Percentiles rank a stretch among this genome's conserved stretches.
Evolutionary conservation across 1,140 invertebrate genomes (phyloP).

Genomic region (Oppia nitens): DNA sequence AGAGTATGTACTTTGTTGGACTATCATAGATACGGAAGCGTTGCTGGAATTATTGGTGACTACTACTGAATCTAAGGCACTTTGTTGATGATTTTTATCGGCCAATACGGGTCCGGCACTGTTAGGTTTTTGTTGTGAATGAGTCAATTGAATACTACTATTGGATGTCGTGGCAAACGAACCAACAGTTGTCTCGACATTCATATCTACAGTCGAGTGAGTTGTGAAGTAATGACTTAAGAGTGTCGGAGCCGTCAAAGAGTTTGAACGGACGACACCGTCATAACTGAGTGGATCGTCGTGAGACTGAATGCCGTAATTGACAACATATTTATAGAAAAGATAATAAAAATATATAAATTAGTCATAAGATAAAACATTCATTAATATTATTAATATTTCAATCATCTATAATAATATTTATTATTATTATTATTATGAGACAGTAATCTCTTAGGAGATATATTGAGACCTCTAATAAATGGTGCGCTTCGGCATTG

Average conservation of each 20-base stretch:
- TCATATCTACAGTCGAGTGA: background rate
- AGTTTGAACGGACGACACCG: slow-evolving; percentile 12
- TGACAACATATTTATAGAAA: background rate
- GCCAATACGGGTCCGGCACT: background rate
- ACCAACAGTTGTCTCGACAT: background rate
- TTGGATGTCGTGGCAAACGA: background rate
- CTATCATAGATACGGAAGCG: slow-evolving; percentile 19
- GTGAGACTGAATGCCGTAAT: slow-evolving; percentile 14
- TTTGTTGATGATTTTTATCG: slow-evolving; percentile 4
- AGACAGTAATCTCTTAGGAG: background rate
- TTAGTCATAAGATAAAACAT: background rate
- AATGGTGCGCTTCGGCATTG: slow-evolving; percentile 2
- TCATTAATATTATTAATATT: background rate
- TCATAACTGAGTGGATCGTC: slow-evolving; percentile 18
- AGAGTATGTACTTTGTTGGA: slow-evolving; percentile 48
- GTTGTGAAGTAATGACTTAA: slow-evolving; percentile 5
- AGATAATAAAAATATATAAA: background rate
- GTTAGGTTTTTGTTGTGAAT: background rate
- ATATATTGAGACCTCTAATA: slow-evolving; percentile 1
- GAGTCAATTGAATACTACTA: background rate
- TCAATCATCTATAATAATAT: background rate
- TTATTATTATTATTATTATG: background rate
- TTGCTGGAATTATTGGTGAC: background rate
- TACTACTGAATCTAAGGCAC: slow-evolving; percentile 1
- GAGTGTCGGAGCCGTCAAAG: slow-evolving; percentile 3